phyloP scores from a whole-genome alignment of 2,888 invertebrate species.

The Escarpia spicata region DNA sequence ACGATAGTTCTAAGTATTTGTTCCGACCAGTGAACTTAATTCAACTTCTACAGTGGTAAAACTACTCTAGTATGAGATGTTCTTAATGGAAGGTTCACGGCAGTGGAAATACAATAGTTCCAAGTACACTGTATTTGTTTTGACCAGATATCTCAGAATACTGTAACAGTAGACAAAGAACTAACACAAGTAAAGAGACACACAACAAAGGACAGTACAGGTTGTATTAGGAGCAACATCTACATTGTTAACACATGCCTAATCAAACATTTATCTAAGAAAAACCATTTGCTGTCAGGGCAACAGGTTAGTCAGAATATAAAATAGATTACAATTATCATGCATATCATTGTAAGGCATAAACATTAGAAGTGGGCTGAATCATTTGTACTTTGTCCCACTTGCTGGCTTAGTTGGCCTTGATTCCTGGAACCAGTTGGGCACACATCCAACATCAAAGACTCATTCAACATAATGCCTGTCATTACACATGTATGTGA shows the following conservation, averaged over 20 bases:
- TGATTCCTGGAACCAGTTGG: neutral
- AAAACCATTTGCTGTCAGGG: neutral
- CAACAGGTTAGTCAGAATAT: neutral
- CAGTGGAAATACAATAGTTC: no score
- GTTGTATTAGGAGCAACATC: no score
- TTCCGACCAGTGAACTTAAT: no score
- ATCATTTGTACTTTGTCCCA: no score
- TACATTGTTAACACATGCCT: no score
- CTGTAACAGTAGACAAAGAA: neutral
- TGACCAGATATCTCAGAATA: neutral
- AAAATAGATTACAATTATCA: neutral
- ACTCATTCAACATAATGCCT: no score
- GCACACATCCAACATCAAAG: no score
- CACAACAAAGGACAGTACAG: neutral
- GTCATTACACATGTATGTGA: no score
- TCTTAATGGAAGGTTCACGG: neutral
- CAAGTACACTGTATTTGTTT: neutral
- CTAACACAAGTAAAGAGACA: neutral
- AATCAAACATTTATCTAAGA: no score
- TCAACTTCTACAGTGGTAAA: no score
- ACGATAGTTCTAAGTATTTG: no score
- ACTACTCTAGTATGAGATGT: no score
- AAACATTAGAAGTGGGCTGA: neutral
- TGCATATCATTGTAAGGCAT: neutral
- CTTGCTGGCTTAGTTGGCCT: neutral